A percentile compares a stretch with the other conserved stretches of the same genome.
phyloP scores from a whole-genome alignment of 1,140 invertebrate species.

The Cepaea nemoralis region DNA sequence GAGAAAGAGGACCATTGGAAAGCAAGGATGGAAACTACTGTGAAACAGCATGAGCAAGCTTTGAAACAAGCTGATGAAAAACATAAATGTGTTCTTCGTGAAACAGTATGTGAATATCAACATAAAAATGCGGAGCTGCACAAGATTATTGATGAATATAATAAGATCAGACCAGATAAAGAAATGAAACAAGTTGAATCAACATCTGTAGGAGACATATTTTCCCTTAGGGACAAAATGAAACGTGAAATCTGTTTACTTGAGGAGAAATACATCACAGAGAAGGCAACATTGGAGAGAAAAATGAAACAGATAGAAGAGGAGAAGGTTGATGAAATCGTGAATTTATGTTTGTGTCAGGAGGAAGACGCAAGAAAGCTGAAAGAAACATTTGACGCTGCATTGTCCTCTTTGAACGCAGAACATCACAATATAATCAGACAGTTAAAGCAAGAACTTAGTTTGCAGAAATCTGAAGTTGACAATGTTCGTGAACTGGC shows the following conservation, averaged over 20 bases:
- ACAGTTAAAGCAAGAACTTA: neutral
- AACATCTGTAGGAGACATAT: neutral
- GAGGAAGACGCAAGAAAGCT: neutral
- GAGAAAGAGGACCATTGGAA: neutral
- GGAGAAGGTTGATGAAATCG: neutral
- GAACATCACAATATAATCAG: neutral
- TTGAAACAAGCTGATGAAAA: slow-evolving; percentile 11
- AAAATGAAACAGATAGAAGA: neutral
- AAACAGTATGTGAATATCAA: neutral
- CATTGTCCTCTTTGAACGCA: neutral
- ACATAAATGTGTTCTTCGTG: neutral
- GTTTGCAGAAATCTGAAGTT: neutral
- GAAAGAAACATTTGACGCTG: neutral
- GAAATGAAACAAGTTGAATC: neutral
- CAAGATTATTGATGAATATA: neutral
- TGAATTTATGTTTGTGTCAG: neutral
- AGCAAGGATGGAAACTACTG: slow-evolving; percentile 2
- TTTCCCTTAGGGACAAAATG: neutral
- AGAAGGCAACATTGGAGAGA: neutral
- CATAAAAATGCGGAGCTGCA: neutral
- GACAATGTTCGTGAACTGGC: neutral
- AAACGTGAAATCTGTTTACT: neutral
- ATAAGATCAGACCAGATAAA: neutral
- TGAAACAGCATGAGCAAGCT: slow-evolving; percentile 15
- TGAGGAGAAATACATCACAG: neutral